Percentiles rank a stretch among this genome's conserved stretches.
phyloP scores from a whole-genome alignment of 2,888 invertebrate genomes.

The Liposcelis brunnea region DNA sequence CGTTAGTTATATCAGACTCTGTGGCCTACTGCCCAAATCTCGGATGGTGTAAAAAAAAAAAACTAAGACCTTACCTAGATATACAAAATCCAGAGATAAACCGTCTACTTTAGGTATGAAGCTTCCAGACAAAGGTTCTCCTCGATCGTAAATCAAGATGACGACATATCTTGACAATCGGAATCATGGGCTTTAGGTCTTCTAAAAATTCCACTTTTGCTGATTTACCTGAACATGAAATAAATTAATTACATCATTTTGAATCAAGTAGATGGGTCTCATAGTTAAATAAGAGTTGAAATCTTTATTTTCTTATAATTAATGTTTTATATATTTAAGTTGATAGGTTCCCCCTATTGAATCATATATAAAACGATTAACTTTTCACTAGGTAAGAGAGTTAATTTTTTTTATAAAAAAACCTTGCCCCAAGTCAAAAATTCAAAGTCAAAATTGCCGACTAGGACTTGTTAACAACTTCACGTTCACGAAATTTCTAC shows the following conservation, averaged over 20 bases:
- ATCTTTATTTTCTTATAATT: background rate
- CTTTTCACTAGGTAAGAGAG: no score
- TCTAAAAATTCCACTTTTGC: background rate
- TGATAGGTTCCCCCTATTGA: no score
- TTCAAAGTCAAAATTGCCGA: conserved; percentile 9
- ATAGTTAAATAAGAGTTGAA: background rate
- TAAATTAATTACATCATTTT: conserved; percentile 5
- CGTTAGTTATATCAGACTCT: background rate
- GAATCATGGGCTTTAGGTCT: background rate
- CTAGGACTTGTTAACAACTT: conserved; percentile 6
- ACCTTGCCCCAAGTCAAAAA: conserved; percentile 4
- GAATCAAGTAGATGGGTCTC: background rate
- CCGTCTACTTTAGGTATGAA: background rate
- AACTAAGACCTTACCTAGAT: no score
- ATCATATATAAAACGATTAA: no score
- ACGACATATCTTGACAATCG: background rate
- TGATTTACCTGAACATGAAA: conserved; percentile 6
- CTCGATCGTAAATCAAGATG: background rate
- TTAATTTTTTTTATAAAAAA: background rate
- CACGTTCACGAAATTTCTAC: background rate
- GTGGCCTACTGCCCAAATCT: background rate
- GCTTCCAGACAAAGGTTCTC: background rate
- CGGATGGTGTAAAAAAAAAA: no score
- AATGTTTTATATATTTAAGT: background rate
- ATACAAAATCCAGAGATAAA: no score